Base-by-base conservation (phyloP, 2,888 invertebrate species). In the Galeruca laticollis region DNA sequence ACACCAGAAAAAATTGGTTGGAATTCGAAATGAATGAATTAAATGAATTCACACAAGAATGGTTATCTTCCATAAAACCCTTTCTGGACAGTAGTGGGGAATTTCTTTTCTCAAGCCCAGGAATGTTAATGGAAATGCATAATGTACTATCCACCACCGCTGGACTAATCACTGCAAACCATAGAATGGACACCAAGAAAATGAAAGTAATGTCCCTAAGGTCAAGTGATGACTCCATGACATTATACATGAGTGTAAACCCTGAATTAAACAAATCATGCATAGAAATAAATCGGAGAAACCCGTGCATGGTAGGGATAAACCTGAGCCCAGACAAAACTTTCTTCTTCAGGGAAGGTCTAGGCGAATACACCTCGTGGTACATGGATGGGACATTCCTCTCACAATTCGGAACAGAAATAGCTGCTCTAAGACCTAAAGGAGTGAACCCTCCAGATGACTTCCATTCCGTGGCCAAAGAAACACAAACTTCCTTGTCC, bases 81-180 rank as follows among this genome's bases (percentile, higher is more conserved):
- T 18, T 49, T 4, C 3, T 49, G 5, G 49, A 49, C 9, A 1
- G 1, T 1, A 18, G 15, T 1, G 4, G 18, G 0, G 0, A 18
- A 18, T 51, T 4, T 6, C 2, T 60, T 8, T 1, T 10, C 0
- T 68, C 77, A 10, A 76, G 75, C 54, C 74, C 74, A 15, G 76
- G 74, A 1, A 75, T 79, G 76, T 52, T 79, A n/a, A 79, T 79
- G 78, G 78, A 78, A 1, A 79, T 79, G 79, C 67, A 73, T 2
- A 79, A 79, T 66, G 76, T 76, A 2, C 70, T 64, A 0, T 75
- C 75, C 0, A 79, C 74, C 0, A 78, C 77, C 18, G 21, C 72
- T 6, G 76, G 77, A 0, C 69, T 76, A 0, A 60, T 72, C 2
- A 60, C 74, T 6, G 26, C 31, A 9, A 69, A 73, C 20, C 72